Base-by-base conservation (phyloP, 2,113 vertebrate species). In the Sinocyclocheilus grahami region DNA sequence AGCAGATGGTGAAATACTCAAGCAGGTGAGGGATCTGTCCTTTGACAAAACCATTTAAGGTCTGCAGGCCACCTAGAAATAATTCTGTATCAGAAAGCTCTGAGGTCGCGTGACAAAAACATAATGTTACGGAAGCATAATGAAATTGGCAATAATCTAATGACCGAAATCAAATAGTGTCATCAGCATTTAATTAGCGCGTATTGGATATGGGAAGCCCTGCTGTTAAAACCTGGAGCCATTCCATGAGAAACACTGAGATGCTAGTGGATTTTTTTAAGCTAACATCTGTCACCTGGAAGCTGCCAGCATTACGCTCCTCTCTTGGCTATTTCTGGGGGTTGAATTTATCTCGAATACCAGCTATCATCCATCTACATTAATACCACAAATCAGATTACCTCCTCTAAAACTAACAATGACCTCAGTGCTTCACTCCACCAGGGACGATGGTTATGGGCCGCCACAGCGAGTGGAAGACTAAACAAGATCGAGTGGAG, bases 201-300 rank as follows among this genome's bases (percentile, higher is more conserved):
- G 72, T 69, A 71, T 76, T 77, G 37, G 55, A 86, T 89, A 86
- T 81, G 37, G 67, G 37, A 85, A 69, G 75, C 86, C 69, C 84
- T 51, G 87, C 86, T 77, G 83, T 48, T 48, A 86, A 48, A 71
- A 86, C 55, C 63, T 55, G 84, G 76, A 76, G 82, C 69, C 10
- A 85, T 86, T 86, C 87, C 80, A 78, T 69, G 74, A 86, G 86
- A 86, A 82, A 63, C 7, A 53, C 60, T 86, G 58, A 86, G 85
- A 91, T 88, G 85, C 83, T 81, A 84, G 82, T 88, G 86, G 88
- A 87, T 85, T 91, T 91, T 42, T 84, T 74, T 86, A 74, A 58
- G 60, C 30, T 69, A 90, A 88, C 91, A 93, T 92, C 93, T 93
- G 92, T 86, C 88, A 24, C 27, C 53, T 87, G 86, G 82, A 90